A percentile compares a stretch with the other conserved stretches of the same genome.
phyloP scores from a whole-genome alignment of 37 sponge, comb jelly and placozoan species.

The Haliclona indistincta region DNA sequence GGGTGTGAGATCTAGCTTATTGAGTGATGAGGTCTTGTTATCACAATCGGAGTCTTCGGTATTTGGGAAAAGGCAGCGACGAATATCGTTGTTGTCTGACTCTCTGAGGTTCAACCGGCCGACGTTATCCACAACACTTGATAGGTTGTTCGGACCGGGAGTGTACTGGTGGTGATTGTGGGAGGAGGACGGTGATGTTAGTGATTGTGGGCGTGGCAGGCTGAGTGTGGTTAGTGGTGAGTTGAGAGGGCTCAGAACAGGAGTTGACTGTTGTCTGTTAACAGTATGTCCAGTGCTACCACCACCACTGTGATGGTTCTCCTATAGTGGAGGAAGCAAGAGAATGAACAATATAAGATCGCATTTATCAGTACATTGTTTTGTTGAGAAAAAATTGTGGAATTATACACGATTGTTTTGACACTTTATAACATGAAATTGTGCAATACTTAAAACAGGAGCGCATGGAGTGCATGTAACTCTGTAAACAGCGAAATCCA shows the following conservation, averaged over 20 bases:
- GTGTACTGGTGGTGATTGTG: neutral
- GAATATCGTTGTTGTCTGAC: neutral
- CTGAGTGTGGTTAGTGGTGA: conserved; percentile 1
- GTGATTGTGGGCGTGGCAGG: neutral
- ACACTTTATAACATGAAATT: too few species aligned
- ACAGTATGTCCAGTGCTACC: conserved; percentile 25
- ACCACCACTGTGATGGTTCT: too few species aligned
- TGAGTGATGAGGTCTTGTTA: too few species aligned
- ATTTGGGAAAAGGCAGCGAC: conserved; percentile 27
- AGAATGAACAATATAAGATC: too few species aligned
- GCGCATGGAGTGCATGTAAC: too few species aligned
- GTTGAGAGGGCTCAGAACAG: neutral
- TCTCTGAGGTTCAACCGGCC: conserved; percentile 18
- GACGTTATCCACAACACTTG: conserved; percentile 23
- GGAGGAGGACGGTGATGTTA: neutral
- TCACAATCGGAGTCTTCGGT: neutral
- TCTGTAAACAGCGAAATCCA: too few species aligned
- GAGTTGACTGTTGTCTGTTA: neutral
- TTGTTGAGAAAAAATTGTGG: too few species aligned
- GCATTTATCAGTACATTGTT: too few species aligned
- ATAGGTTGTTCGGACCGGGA: conserved; percentile 18
- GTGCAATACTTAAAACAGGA: too few species aligned
- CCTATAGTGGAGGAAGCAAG: too few species aligned
- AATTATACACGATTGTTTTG: too few species aligned
- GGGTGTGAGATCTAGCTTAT: too few species aligned